Conservation (phyloP, 2,113 vertebrate genomes). For the Artemisiospiza belli region DNA sequence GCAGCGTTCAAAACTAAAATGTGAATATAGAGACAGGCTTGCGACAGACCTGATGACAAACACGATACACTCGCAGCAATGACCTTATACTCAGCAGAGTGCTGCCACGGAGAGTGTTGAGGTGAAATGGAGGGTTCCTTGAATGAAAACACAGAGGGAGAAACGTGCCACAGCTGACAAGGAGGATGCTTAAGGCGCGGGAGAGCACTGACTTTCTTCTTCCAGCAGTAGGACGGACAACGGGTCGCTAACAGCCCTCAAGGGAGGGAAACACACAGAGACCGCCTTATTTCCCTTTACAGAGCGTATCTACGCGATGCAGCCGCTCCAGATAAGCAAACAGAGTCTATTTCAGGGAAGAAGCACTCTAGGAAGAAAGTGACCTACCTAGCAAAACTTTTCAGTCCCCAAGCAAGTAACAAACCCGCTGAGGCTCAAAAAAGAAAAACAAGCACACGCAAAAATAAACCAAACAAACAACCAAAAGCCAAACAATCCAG, state of each 20-base stretch:
- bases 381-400: constrained; percentile 28
- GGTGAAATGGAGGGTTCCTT: not conserved
- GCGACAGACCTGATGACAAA: not conserved
- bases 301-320: not conserved
- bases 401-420: not conserved
- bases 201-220: not conserved
- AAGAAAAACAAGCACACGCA: not conserved
- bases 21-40: not conserved
- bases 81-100: accelerated
- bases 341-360: not conserved
- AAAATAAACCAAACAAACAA: not conserved
- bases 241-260: not conserved
- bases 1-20: not conserved
- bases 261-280: not conserved
- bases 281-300: not conserved
- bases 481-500: not conserved
- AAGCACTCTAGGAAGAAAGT: not conserved
- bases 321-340: constrained; percentile 32
- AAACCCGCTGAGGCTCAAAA: not conserved
- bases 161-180: not conserved
- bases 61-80: accelerated
- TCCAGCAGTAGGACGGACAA: not conserved
- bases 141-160: not conserved
- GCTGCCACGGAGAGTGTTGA: accelerated
- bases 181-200: not conserved